Evolutionary conservation across 2,888 invertebrate genomes (phyloP), one percentile per base, ranked within the genome.

Genomic region (Epinotia bilunana): DNA sequence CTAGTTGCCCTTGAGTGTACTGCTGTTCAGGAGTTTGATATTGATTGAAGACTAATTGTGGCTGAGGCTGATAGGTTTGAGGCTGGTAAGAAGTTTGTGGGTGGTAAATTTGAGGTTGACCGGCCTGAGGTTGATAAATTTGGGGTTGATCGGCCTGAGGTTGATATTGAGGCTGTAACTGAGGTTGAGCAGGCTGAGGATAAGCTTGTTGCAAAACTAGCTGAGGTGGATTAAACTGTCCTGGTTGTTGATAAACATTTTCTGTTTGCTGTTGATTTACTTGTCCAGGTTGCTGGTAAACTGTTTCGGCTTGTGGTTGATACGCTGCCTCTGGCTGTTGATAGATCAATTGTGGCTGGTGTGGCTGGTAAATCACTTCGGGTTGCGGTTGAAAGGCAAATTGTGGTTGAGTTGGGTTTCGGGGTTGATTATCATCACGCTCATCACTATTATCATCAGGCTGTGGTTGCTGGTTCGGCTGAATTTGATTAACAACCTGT

Each of bases 1-100:
- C 77, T 5, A 81, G 70, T 73, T 85, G 86, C 2, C 83, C 83
- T 77, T 84, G 86, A 3, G 83, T 72, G 20, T 78, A 72, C 55
- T 77, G 80, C 60, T 80, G 80, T 9, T 80, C 78, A 74, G 81
- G 83, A 6, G 76, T 7, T 57, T 74, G 74, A n/a, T 58, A 69
- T 20, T 74, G 74, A 20, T 69, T 64, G 3, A 20, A 46, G 6
- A 58, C 33, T 49, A 49, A 53, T 18, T 73, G 73, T 9, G 73
- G 67, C 49, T 67, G 68, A 46, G 60, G 71, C 9, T 78, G 77
- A 6, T 60, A 39, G 1, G n/a, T 9, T 57, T 74, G 68, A 46
- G 73, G 73, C 16, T 73, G 74, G 58, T 58, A 57, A 20, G 33
- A n/a, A 2, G 58, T 13, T n/a, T 73, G 72, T 11, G 64, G 60